Base-by-base conservation (phyloP, 2,797 vertebrate genomes). In the Propithecus perrieri region DNA sequence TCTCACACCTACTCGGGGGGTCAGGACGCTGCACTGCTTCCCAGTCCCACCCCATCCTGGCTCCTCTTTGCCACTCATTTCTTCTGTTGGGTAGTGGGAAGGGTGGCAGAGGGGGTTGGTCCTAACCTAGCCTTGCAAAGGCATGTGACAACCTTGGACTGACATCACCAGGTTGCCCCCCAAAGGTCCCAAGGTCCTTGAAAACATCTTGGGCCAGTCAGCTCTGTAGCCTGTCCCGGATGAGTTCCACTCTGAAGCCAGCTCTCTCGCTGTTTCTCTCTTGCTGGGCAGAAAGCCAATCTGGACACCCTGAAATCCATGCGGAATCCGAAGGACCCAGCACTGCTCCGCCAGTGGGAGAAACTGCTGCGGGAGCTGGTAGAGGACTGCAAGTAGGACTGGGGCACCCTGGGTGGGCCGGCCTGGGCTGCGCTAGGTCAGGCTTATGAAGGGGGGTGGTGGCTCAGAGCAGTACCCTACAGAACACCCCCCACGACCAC, bases 371-470 rank as follows among this genome's bases (percentile, higher is more conserved):
- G 13, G 18, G 97, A 98, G 13, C 75, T 99, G 92, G 22, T 3
- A 0, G 97, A 96, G 89, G 98, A 98, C 91, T 98, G 98, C 97
- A 50, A 53, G 98, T 99, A 94, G 84, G 97, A 0, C 0, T 0
- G 0, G 8, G 3, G 24, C 10, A 5, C 17, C 1, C 28, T 3
- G 7, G 3, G 10, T 11, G 3, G 20, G 22, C 10, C 50, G 26
- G 0, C 4, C 12, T 24, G 4, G 57, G 53, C 1, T 43, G 83
- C 43, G 84, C 41, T 33, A 38, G 57, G 30, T 17, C 22, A 48
- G 61, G 20, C 33, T 57, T 33, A 5, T 11, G 53, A 9, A n/a
- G 41, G 17, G 72, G 35, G 41, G 7, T 8, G 6, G 22, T 67
- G 53, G 38, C 8, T 15, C 63, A 1, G 41, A 4, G 38, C 3